A percentile compares a stretch with the other conserved stretches of the same genome.
These are phyloP conservation scores for Chirona hameri DNA, from an alignment of 2,888 invertebrate species.

Conservation along the genomic window DNA sequence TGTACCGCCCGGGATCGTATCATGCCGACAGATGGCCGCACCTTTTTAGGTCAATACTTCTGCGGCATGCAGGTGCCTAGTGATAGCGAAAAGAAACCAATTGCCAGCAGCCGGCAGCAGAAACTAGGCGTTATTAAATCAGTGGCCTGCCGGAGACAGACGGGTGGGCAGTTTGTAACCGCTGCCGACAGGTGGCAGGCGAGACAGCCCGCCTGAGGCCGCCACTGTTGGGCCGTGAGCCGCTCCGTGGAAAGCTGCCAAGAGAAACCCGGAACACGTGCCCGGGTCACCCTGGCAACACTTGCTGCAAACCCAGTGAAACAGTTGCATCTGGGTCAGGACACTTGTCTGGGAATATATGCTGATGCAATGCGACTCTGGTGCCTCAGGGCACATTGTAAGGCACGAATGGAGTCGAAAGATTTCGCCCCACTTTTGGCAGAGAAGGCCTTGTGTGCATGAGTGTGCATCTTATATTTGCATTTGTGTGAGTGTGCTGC, in stretches of 20 bases:
- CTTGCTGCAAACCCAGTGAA: neutral
- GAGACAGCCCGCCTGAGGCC: neutral
- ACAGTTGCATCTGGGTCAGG: neutral
- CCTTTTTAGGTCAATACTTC: conserved; percentile 1
- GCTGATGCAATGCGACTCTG: neutral
- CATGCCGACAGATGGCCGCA: neutral
- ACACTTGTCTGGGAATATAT: neutral
- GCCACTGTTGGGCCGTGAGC: neutral
- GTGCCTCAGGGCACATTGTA: too few species aligned
- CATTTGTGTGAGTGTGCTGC: too few species aligned
- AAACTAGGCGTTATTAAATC: neutral
- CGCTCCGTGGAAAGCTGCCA: neutral
- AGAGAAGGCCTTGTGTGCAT: too few species aligned
- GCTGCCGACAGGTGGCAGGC: neutral
- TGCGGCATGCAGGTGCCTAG: neutral
- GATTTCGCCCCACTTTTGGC: too few species aligned
- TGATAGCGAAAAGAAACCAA: neutral
- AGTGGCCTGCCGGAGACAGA: neutral
- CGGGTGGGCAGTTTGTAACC: neutral
- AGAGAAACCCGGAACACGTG: conserved; percentile 1
- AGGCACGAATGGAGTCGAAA: too few species aligned
- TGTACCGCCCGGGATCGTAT: neutral
- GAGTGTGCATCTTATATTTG: too few species aligned
- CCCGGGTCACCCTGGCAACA: neutral
- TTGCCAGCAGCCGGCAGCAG: neutral